These are phyloP conservation scores for Phallusia fumigata DNA, from an alignment of 23 tunicate species.

Conservation along the genomic window DNA sequence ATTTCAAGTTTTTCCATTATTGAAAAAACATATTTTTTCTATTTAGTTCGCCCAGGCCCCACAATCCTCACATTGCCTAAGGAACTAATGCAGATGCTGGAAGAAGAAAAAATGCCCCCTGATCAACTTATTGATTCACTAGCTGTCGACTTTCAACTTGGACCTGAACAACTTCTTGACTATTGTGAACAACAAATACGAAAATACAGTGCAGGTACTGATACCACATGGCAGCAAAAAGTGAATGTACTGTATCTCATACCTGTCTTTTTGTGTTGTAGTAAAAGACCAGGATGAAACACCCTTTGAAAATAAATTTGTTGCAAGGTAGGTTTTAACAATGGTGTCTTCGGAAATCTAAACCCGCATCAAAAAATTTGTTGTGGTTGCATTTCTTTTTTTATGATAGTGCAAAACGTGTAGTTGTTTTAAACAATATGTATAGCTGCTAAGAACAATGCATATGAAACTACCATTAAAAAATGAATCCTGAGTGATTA, in stretches of 20 bases:
- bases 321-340: background rate
- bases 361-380: background rate
- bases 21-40: too few species aligned
- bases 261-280: background rate
- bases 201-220: background rate
- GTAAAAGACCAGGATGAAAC: background rate
- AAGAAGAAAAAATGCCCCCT: conserved; percentile 35
- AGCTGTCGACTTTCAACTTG: conserved; percentile 16
- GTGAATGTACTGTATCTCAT: background rate
- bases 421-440: too few species aligned
- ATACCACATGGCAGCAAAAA: background rate
- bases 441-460: too few species aligned
- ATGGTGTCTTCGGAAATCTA: background rate
- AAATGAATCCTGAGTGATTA: too few species aligned
- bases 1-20: too few species aligned
- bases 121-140: background rate
- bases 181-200: conserved; percentile 28
- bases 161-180: background rate
- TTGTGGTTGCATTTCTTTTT: background rate
- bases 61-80: conserved; percentile 14
- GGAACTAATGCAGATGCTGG: conserved; percentile 20
- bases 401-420: too few species aligned
- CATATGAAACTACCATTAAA: too few species aligned
- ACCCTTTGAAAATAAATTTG: background rate
- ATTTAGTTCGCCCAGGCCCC: conserved; percentile 29